Conservation (phyloP, 37 sponge, comb jelly and placozoan genomes). For the Ianthella basta region DNA sequence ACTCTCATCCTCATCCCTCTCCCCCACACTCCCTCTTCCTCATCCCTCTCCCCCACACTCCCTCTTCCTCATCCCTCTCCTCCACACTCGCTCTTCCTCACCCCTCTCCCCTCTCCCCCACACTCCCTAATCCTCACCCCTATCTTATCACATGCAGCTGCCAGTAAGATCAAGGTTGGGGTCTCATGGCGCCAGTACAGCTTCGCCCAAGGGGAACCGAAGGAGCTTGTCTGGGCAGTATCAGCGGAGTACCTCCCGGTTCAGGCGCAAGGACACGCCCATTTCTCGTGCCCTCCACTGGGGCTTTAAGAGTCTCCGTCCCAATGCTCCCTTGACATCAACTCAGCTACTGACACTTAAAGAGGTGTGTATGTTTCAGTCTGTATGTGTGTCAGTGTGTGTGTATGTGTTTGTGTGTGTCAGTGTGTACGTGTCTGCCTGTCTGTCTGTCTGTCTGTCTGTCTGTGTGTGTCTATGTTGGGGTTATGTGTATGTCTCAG, state of each 20-base stretch:
- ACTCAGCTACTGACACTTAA: slow-evolving; percentile 60
- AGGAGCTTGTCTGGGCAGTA: slow-evolving; percentile 5
- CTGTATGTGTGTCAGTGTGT: slow-evolving; percentile 20
- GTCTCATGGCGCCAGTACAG: slow-evolving; percentile 41
- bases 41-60: background rate
- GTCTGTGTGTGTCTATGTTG: background rate
- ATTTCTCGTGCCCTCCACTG: slow-evolving; percentile 79
- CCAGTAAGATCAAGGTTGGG: slow-evolving; percentile 44
- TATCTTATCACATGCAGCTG: slow-evolving; percentile 37
- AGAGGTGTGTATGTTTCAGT: slow-evolving; percentile 52
- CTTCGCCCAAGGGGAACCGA: background rate
- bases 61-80: background rate
- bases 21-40: background rate
- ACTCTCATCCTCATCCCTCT: background rate
- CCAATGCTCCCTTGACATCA: slow-evolving; percentile 68
- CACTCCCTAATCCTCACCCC: background rate
- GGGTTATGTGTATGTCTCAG: too few relatives aligned
- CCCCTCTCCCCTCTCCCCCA: background rate
- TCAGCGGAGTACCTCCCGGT: background rate
- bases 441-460: slow-evolving; percentile 20
- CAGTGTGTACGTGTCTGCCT: slow-evolving; percentile 18
- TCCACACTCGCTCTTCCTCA: background rate
- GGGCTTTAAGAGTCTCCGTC: slow-evolving; percentile 87
- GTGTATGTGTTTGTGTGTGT: slow-evolving; percentile 5
- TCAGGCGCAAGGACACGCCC: slow-evolving; percentile 41